Evolutionary conservation across 2,797 vertebrate genomes (phyloP).

Genomic region (Sardinella longiceps): DNA sequence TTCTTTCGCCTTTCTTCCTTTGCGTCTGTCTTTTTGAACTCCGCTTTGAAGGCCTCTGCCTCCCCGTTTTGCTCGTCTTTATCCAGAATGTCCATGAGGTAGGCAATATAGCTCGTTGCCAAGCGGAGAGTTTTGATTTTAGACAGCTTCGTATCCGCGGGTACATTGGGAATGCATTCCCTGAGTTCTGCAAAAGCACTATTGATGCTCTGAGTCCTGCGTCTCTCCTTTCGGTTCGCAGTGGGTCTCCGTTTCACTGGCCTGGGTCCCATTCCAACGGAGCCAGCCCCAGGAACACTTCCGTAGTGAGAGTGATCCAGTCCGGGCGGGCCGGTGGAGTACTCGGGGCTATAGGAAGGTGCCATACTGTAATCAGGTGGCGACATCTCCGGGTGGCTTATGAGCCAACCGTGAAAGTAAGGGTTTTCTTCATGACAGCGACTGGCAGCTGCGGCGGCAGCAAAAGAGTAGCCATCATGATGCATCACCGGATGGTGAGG

Average conservation of each 20-base stretch:
- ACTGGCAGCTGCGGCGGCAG: conserved; percentile 84
- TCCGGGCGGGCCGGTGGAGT: conserved; percentile 71
- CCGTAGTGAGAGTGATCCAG: conserved; percentile 85
- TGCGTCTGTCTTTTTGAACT: conserved; percentile 94
- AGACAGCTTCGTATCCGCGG: conserved; percentile 96
- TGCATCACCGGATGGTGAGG: conserved; percentile 96
- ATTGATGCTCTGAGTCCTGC: conserved; percentile 98
- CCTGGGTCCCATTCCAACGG: conserved; percentile 73
- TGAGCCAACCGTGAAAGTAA: conserved; percentile 97
- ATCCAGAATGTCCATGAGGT: conserved; percentile 99
- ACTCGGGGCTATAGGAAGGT: conserved; percentile 89
- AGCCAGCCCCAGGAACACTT: conserved; percentile 72
- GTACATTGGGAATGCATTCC: conserved; percentile 98
- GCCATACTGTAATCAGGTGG: conserved; percentile 89
- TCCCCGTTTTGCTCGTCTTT: conserved; percentile 95
- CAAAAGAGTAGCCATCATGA: conserved; percentile 94
- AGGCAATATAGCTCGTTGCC: conserved; percentile 98
- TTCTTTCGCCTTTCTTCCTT: conserved; percentile 95
- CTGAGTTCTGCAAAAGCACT: conserved; percentile 96
- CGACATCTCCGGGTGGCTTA: conserved; percentile 97
- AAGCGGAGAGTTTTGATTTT: conserved; percentile 96
- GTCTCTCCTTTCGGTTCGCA: conserved; percentile 95
- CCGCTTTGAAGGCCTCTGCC: conserved; percentile 97
- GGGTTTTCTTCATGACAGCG: conserved; percentile 93
- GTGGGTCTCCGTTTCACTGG: conserved; percentile 93